These are phyloP conservation scores for Sebastes matsubarae DNA, from an alignment of 2,797 vertebrate genomes.

Conservation along the genomic window DNA sequence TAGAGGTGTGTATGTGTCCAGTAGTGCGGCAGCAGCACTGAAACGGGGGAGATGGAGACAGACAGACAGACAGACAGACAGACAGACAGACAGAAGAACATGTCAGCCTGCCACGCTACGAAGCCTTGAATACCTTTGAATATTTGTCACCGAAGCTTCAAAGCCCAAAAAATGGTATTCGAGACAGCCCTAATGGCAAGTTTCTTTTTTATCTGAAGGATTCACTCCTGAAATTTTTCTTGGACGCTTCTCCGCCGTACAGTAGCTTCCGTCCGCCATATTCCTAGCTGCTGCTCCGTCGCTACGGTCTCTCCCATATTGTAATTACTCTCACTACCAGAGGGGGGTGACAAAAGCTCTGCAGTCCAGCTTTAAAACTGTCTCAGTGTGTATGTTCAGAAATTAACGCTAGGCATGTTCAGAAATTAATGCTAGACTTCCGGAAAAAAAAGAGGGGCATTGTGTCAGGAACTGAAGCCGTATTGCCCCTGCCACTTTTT, in stretches of 20 bases:
- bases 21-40: neutral
- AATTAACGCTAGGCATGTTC: neutral
- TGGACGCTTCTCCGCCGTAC: neutral
- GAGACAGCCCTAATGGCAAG: neutral
- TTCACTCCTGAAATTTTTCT: neutral
- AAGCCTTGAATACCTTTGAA: neutral
- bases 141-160: neutral
- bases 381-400: neutral
- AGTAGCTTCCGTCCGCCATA: neutral
- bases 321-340: neutral
- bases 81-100: no score
- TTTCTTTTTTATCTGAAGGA: neutral
- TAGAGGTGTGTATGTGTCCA: neutral
- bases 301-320: no score
- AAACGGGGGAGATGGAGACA: no score
- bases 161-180: neutral
- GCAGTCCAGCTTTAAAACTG: neutral
- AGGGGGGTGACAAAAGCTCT: neutral
- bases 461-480: neutral
- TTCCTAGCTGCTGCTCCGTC: neutral
- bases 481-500: neutral
- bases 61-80: no score
- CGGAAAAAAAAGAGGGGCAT: neutral
- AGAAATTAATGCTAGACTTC: neutral
- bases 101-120: neutral